Evolutionary conservation across 2,888 invertebrate genomes (phyloP), one percentile per base, ranked within the genome.

Genomic region (Eupelmus urozonus): DNA sequence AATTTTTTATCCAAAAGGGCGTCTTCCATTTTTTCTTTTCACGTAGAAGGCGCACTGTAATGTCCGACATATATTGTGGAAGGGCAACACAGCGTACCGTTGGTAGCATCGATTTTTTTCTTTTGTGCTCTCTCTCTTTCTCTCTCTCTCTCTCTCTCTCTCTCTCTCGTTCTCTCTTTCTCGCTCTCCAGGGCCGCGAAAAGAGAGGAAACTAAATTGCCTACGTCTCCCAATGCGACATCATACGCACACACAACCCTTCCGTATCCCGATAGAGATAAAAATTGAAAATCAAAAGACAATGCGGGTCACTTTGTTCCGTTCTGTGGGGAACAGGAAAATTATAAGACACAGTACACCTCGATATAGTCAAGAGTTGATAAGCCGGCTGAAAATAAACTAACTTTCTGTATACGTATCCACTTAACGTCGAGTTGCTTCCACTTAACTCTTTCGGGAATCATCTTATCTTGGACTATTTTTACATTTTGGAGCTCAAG

Each of bases 381-480:
- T 73, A 27, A 65, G 65, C 29, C 63, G 57, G 65, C 45, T 55
- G 57, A 73, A 73, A 73, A 73, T 73, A 73, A 73, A 73, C 57
- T 4, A 45, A 16, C 45, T 2, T 16, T 7, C 45, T 45, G 9
- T 34, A 5, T 34, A n/a, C n/a, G n/a, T 34, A 34, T 34, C 9
- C 34, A 5, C 9, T 34, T 5, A 34, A 34, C 9, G 42, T 16
- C 53, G 45, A 40, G 18, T 42, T 4, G 49, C 13, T 55, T 23
- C 45, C 45, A 66, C 66, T 63, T 63, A 42, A 66, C 29, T 57
- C 40, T 59, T 49, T 74, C 18, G 59, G 49, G 29, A 18, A 25
- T 53, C 18, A 25, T 57, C 63, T 73, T 73, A 73, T 73, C 73
- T 42, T 18, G 45, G 18, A 25, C 55, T 73, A 65, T 57, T 73